phyloP scores from a whole-genome alignment of 2,888 invertebrate species.

The Scaptomyza caliginosa region DNA sequence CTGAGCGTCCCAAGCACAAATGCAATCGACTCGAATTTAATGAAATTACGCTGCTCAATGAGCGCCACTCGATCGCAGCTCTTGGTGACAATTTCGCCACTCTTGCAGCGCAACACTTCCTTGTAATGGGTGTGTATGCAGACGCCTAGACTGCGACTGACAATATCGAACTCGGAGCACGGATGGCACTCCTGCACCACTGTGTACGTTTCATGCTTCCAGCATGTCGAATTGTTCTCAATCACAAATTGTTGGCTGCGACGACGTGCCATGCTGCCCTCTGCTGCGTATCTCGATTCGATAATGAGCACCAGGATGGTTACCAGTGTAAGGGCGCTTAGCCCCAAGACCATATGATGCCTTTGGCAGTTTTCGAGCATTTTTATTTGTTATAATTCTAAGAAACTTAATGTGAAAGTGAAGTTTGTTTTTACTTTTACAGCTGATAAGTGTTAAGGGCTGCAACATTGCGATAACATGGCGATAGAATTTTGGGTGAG shows the following conservation, averaged over 20 bases:
- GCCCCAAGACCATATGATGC: conserved; percentile 92
- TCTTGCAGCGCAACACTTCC: conserved; percentile 91
- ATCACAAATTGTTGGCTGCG: conserved; percentile 86
- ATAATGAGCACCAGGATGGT: conserved; percentile 92
- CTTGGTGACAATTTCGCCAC: conserved; percentile 91
- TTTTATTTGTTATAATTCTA: conserved; percentile 20
- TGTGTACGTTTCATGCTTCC: conserved; percentile 89
- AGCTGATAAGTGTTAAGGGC: conserved; percentile 32
- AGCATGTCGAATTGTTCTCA: conserved; percentile 92
- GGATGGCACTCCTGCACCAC: conserved; percentile 91
- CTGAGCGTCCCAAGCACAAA: conserved; percentile 77
- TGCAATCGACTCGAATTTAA: conserved; percentile 80
- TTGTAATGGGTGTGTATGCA: conserved; percentile 93
- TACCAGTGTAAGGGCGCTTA: conserved; percentile 90
- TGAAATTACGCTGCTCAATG: conserved; percentile 91
- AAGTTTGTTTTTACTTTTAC: conserved; percentile 20
- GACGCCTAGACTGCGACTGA: conserved; percentile 91
- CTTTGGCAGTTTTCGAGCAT: conserved; percentile 95
- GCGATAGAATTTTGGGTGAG: not conserved
- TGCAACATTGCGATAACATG: not conserved
- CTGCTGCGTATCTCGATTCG: conserved; percentile 87
- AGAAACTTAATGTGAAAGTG: not conserved
- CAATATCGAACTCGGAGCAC: conserved; percentile 94
- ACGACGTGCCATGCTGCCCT: conserved; percentile 56
- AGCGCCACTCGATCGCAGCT: conserved; percentile 94